Evolutionary conservation across 2,113 vertebrate species (phyloP).

Genomic region (Macrotus californicus): DNA sequence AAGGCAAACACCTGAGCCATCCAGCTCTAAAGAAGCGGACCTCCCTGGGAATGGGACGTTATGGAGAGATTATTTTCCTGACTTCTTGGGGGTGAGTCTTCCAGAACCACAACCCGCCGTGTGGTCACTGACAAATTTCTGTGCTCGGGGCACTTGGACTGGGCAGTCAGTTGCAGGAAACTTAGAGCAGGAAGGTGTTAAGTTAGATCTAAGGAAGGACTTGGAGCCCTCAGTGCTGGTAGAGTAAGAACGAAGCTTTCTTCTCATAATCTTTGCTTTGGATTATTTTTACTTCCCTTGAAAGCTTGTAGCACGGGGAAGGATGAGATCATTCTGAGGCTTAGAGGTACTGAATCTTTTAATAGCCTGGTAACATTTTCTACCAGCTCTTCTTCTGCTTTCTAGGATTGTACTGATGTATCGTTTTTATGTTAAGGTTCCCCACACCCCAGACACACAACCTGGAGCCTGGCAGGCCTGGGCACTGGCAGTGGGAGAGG

Average conservation of each 20-base stretch:
- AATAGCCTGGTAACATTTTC: not conserved
- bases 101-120: not conserved
- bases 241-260: not conserved
- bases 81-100: fast-evolving
- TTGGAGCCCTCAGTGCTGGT: not conserved
- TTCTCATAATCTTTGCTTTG: not conserved
- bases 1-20: not conserved
- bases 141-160: not conserved
- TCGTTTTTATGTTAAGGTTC: not conserved
- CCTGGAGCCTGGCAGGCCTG: not conserved
- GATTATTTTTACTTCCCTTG: not conserved
- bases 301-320: not conserved
- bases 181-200: not conserved
- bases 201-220: not conserved
- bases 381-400: not conserved
- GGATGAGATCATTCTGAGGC: slow-evolving; percentile 14
- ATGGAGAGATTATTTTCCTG: not conserved
- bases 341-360: slow-evolving; percentile 15
- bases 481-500: fast-evolving
- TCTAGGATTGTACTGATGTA: not conserved
- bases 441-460: not conserved
- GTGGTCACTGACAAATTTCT: not conserved
- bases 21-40: not conserved
- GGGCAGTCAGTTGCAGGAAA: not conserved
- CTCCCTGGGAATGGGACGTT: not conserved